phyloP scores from a whole-genome alignment of 2,888 invertebrate species.

The Eucriotettix oculatus region DNA sequence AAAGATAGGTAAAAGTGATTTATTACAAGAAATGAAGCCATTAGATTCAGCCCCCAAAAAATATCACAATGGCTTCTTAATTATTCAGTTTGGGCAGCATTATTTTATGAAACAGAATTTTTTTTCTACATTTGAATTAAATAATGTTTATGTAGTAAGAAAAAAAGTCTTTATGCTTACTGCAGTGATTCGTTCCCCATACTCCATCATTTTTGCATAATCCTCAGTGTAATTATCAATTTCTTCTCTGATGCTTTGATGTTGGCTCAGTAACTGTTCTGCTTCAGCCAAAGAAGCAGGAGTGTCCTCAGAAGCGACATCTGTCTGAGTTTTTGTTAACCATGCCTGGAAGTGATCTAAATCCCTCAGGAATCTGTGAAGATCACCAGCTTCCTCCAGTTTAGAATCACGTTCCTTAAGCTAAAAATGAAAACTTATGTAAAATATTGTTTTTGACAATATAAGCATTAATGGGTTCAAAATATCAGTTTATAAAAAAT shows the following conservation, averaged over 20 bases:
- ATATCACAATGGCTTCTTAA: too few relatives aligned
- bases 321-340: constrained; percentile 98
- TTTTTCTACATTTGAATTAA: too few relatives aligned
- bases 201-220: constrained; percentile 98
- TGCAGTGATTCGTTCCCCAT: constrained; percentile 86
- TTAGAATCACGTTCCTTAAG: constrained; percentile 96
- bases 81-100: too few relatives aligned
- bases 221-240: constrained; percentile 98
- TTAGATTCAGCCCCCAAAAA: too few relatives aligned
- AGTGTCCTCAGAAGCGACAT: constrained; percentile 92
- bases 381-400: constrained; percentile 94
- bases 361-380: constrained; percentile 94
- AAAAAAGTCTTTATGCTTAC: constrained; percentile 26
- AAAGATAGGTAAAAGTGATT: too few relatives aligned
- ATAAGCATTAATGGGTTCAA: too few relatives aligned
- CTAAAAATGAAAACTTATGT: constrained; percentile 25
- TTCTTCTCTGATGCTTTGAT: constrained; percentile 96
- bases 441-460: too few relatives aligned
- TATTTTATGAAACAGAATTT: too few relatives aligned
- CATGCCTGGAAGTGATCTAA: constrained; percentile 99
- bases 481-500: too few relatives aligned
- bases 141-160: background rate
- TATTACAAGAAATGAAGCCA: too few relatives aligned
- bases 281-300: constrained; percentile 89
- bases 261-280: constrained; percentile 90